phyloP scores from a whole-genome alignment of 2,113 vertebrate genomes.

The Rhombomys opimus region DNA sequence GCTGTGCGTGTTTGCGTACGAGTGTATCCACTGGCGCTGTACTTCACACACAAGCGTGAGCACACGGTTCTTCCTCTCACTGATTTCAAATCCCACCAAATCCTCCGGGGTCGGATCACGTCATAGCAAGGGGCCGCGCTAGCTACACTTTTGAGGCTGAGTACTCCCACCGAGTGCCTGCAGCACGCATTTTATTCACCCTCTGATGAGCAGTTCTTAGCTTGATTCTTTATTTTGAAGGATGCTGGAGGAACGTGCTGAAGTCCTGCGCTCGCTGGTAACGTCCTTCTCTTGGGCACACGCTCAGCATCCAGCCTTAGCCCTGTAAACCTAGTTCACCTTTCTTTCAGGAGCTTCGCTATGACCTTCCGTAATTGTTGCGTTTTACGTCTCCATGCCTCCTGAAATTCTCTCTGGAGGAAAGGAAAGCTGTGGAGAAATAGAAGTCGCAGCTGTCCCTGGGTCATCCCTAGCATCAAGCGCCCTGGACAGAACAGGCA shows the following conservation, averaged over 20 bases:
- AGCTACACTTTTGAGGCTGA: background rate
- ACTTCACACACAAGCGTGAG: background rate
- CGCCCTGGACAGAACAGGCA: fast-evolving
- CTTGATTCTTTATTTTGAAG: background rate
- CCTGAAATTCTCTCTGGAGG: background rate
- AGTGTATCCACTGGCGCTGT: background rate
- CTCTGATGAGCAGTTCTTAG: background rate
- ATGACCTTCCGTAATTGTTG: background rate
- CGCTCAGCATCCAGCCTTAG: background rate
- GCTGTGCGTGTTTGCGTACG: background rate
- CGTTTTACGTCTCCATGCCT: background rate
- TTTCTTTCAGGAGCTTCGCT: background rate
- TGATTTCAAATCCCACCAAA: background rate
- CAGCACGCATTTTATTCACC: too few relatives aligned
- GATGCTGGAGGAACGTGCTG: too few relatives aligned
- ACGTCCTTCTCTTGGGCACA: background rate
- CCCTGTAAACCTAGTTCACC: background rate
- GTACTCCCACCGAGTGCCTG: background rate
- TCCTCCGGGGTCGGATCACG: background rate
- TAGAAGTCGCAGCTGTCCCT: background rate
- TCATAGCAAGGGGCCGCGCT: too few relatives aligned
- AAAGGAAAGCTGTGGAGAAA: background rate
- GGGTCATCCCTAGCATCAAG: background rate
- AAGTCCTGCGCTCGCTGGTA: background rate
- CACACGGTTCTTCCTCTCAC: background rate